Evolutionary conservation across 2,888 invertebrate genomes (phyloP).

Genomic region (Molorchus minor): DNA sequence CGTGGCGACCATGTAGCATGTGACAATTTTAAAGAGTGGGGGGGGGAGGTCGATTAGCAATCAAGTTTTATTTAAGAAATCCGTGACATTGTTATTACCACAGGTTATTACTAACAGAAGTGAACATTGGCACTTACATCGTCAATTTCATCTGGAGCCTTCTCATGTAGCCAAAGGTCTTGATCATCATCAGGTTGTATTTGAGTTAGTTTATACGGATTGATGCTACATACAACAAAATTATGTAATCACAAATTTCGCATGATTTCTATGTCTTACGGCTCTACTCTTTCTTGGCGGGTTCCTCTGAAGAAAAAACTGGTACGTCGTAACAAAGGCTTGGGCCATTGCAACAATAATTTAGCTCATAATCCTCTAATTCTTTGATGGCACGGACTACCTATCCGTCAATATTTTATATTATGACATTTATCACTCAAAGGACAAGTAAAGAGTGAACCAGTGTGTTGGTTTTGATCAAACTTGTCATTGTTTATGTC

Average conservation of each 20-base stretch:
- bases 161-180: constrained; percentile 26
- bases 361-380: not conserved
- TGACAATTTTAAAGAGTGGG: too few species aligned
- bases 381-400: not conserved
- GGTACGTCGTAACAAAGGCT: constrained; percentile 41
- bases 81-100: too few species aligned
- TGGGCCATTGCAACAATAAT: constrained; percentile 37
- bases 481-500: too few species aligned
- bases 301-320: constrained; percentile 38
- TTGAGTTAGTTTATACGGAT: constrained; percentile 22
- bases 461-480: too few species aligned
- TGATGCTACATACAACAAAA: constrained; percentile 19
- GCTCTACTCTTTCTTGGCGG: constrained; percentile 21
- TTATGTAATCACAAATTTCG: not conserved
- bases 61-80: too few species aligned
- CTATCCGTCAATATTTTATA: not conserved
- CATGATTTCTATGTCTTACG: constrained; percentile 27
- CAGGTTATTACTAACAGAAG: too few species aligned
- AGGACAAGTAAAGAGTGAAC: too few species aligned
- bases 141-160: constrained; percentile 24
- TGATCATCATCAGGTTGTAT: constrained; percentile 30
- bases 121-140: not conserved
- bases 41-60: too few species aligned
- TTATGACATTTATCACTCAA: too few species aligned
- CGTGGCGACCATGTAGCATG: too few species aligned